A percentile compares a stretch with the other conserved stretches of the same genome.
phyloP scores from a whole-genome alignment of 2,797 vertebrate genomes.

The Enteromius mattozi region DNA sequence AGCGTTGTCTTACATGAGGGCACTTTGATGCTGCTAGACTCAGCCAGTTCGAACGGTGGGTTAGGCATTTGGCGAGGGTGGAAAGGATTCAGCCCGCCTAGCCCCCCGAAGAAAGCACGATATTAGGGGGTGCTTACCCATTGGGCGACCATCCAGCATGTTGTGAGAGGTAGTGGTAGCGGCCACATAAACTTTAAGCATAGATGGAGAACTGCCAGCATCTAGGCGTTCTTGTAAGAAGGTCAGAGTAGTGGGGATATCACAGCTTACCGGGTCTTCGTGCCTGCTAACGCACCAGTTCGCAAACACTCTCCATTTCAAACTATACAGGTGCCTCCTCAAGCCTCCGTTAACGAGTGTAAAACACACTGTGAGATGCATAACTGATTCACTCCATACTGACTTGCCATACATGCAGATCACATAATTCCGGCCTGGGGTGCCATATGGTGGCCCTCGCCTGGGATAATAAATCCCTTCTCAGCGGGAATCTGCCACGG shows the following conservation, averaged over 20 bases:
- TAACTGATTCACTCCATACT: no score
- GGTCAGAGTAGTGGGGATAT: not conserved
- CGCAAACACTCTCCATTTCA: no score
- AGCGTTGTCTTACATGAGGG: no score
- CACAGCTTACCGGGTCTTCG: not conserved
- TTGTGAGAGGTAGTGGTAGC: not conserved
- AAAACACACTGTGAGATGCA: no score
- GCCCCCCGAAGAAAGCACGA: not conserved
- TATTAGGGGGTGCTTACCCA: not conserved
- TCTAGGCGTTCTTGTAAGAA: not conserved
- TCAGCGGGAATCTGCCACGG: not conserved
- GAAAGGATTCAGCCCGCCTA: not conserved
- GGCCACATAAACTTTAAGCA: not conserved
- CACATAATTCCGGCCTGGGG: no score
- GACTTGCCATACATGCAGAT: no score
- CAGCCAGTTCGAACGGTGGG: no score
- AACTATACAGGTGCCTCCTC: no score
- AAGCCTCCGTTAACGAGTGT: no score
- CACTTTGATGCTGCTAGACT: no score
- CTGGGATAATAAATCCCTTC: not conserved
- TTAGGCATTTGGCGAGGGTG: not conserved
- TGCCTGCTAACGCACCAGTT: no score
- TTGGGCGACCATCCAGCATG: not conserved
- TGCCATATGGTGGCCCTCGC: not conserved
- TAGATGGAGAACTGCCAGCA: not conserved